Conservation (phyloP, 2,888 invertebrate genomes). For the Gastrophysa polygoni region DNA sequence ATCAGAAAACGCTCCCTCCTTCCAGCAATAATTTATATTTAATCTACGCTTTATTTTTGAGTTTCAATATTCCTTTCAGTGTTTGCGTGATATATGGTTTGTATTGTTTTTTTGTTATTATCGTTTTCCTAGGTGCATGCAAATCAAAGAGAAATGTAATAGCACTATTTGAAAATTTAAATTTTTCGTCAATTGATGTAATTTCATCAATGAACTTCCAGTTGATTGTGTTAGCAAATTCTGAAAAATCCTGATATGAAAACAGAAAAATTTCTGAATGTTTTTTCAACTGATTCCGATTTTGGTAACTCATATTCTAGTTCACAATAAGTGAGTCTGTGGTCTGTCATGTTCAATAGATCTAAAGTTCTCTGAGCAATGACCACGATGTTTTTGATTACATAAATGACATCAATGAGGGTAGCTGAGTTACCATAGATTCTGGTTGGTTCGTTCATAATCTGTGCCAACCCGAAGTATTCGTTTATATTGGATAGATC, state of each 20-base stretch:
- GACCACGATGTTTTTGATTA: not conserved
- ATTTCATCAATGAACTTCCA: not conserved
- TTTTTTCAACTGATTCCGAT: not conserved
- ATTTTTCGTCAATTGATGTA: not conserved
- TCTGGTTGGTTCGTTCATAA: not conserved
- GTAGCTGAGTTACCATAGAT: not conserved
- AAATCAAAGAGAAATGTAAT: conserved; percentile 2
- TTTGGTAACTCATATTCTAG: not conserved
- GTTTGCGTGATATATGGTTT: not conserved
- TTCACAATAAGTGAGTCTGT: not conserved
- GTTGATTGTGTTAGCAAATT: not conserved
- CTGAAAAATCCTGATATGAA: not conserved
- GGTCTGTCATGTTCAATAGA: not conserved
- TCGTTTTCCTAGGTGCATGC: not conserved
- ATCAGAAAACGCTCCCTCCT: too few relatives aligned
- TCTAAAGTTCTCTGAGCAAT: not conserved
- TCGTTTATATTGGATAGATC: not conserved
- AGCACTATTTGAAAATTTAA: not conserved
- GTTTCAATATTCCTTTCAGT: not conserved
- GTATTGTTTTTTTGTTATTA: not conserved
- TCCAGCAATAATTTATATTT: not conserved
- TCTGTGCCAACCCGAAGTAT: not conserved
- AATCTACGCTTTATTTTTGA: not conserved
- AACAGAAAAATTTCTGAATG: not conserved
- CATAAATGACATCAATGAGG: not conserved